Evolutionary conservation across 2,888 invertebrate genomes (phyloP).

Genomic region (Augochlorella aurata): DNA sequence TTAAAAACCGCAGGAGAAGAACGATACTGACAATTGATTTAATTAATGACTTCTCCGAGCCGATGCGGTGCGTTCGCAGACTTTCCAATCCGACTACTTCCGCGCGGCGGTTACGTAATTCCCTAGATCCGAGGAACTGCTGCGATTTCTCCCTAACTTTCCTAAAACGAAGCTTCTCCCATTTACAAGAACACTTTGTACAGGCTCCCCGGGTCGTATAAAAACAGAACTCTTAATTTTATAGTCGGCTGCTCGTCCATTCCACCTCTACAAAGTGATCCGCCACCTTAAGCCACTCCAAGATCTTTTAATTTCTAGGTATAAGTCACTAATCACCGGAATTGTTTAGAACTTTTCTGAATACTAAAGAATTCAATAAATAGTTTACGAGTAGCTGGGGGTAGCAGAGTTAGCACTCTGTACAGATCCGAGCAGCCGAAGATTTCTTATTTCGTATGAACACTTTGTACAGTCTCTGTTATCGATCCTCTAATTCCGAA

Average conservation of each 20-base stretch:
- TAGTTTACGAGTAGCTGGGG: background rate
- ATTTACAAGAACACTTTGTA: constrained; percentile 28
- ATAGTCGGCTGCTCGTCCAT: background rate
- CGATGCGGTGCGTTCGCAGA: constrained; percentile 11
- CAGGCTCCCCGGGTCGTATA: constrained; percentile 18
- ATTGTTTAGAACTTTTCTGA: too few species aligned
- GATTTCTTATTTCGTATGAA: constrained; percentile 28
- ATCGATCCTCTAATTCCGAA: background rate
- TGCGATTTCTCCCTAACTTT: constrained; percentile 26
- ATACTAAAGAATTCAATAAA: background rate
- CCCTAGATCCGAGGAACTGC: constrained; percentile 37
- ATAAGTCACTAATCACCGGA: too few species aligned
- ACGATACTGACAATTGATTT: constrained; percentile 15
- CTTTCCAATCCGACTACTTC: constrained; percentile 49
- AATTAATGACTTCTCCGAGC: constrained; percentile 28
- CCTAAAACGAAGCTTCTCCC: background rate
- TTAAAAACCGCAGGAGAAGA: constrained; percentile 2
- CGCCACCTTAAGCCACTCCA: background rate
- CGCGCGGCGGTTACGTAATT: constrained; percentile 38
- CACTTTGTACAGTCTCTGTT: constrained; percentile 37
- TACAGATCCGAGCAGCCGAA: background rate
- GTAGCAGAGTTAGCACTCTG: background rate
- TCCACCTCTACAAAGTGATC: background rate
- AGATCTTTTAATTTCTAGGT: too few species aligned
- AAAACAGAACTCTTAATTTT: constrained; percentile 5